phyloP scores from a whole-genome alignment of 2,888 invertebrate species.

The Macrosoma leucophasiata region DNA sequence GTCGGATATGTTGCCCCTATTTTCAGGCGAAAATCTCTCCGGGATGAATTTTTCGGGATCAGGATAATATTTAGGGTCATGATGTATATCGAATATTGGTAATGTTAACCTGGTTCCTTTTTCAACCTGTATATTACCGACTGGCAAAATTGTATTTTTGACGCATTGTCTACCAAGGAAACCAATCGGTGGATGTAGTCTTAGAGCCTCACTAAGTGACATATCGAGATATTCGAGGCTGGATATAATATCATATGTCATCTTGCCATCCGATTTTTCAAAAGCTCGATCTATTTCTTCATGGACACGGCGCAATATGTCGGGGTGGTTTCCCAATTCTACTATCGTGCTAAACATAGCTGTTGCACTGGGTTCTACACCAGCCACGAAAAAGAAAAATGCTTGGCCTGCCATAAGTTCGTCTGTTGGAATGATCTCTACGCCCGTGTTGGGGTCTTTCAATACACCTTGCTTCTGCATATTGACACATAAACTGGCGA shows the following conservation, averaged over 20 bases:
- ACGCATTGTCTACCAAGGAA: slow-evolving; percentile 36
- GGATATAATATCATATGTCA: slow-evolving; percentile 38
- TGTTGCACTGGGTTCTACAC: slow-evolving; percentile 51
- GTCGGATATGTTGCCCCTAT: slow-evolving; percentile 33
- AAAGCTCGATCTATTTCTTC: slow-evolving; percentile 43
- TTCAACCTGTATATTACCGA: slow-evolving; percentile 44
- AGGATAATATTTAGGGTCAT: slow-evolving; percentile 53
- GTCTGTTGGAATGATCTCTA: slow-evolving; percentile 44
- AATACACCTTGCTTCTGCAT: slow-evolving; percentile 32
- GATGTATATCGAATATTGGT: slow-evolving; percentile 49
- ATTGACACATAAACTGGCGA: slow-evolving; percentile 27
- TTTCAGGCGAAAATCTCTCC: slow-evolving; percentile 39
- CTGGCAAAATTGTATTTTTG: slow-evolving; percentile 40
- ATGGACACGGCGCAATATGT: slow-evolving; percentile 40
- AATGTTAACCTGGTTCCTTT: slow-evolving; percentile 42
- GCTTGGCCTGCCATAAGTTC: slow-evolving; percentile 48
- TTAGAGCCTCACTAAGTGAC: slow-evolving; percentile 39
- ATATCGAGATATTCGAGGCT: slow-evolving; percentile 47
- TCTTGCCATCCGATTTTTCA: slow-evolving; percentile 30
- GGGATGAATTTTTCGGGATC: slow-evolving; percentile 61
- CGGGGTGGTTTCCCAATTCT: slow-evolving; percentile 45
- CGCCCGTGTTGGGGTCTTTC: slow-evolving; percentile 37
- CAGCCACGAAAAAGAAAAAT: slow-evolving; percentile 55
- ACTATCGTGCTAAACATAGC: slow-evolving; percentile 39
- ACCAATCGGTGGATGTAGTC: slow-evolving; percentile 46